A percentile compares a stretch with the other conserved stretches of the same genome.
These are phyloP conservation scores for Lycocorax pyrrhopterus DNA, from an alignment of 2,113 vertebrate genomes.

Conservation along the genomic window DNA sequence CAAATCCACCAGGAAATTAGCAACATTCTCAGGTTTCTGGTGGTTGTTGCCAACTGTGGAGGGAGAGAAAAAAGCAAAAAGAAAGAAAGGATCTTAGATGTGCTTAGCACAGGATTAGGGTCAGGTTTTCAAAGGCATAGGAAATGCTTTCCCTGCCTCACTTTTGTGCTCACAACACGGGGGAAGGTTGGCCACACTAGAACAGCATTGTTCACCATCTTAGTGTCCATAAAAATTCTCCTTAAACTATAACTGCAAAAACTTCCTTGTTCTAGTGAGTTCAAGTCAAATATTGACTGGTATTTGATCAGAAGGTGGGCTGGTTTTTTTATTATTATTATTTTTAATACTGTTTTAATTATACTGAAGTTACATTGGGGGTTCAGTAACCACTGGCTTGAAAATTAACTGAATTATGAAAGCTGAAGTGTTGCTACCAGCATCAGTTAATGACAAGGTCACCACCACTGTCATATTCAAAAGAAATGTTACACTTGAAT, in stretches of 20 bases:
- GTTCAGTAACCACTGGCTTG: slow-evolving; percentile 71
- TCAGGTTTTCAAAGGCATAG: neutral
- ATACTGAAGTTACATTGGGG: slow-evolving; percentile 65
- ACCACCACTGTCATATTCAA: slow-evolving; percentile 77
- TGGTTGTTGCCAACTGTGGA: neutral
- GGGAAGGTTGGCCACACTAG: neutral
- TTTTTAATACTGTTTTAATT: slow-evolving; percentile 53
- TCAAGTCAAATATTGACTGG: neutral
- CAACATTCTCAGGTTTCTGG: slow-evolving; percentile 17
- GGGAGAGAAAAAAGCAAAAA: neutral
- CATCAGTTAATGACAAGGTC: slow-evolving; percentile 83
- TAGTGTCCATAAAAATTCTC: neutral
- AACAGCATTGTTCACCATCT: neutral
- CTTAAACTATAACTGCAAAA: neutral
- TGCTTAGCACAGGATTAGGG: neutral
- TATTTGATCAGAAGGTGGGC: neutral
- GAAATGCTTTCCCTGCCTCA: neutral
- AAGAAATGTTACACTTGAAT: slow-evolving; percentile 83
- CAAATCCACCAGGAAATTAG: slow-evolving; percentile 19
- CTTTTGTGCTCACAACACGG: neutral
- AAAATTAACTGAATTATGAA: slow-evolving; percentile 82
- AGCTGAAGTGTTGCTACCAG: slow-evolving; percentile 71
- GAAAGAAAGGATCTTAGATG: neutral
- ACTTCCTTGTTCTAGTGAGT: neutral
- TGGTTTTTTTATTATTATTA: neutral